phyloP scores from a whole-genome alignment of 2,888 invertebrate genomes.

The Sminthurinus aureus region DNA sequence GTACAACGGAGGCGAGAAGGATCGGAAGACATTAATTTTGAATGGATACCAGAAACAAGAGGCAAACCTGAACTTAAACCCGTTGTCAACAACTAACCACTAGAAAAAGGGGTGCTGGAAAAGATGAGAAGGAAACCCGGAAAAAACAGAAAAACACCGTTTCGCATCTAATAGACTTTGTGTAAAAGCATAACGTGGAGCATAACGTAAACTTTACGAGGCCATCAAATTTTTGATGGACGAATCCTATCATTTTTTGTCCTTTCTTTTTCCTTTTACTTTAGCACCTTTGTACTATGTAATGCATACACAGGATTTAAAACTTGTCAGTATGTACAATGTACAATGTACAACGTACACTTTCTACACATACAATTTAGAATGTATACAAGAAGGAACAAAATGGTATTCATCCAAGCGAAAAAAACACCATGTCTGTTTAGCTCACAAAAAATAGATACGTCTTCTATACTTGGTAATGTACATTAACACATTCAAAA shows the following conservation, averaged over 20 bases:
- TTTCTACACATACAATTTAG: neutral
- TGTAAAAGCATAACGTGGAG: neutral
- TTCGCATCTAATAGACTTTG: conserved; percentile 20
- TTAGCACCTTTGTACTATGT: neutral
- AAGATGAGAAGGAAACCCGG: neutral
- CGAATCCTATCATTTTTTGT: conserved; percentile 21
- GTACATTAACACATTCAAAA: neutral
- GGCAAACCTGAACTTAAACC: neutral
- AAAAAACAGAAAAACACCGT: conserved; percentile 8
- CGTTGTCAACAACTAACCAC: conserved; percentile 18
- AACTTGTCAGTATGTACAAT: neutral
- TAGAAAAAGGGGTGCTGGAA: neutral
- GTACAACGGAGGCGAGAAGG: too few relatives aligned
- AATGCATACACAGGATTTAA: neutral
- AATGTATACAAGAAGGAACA: too few relatives aligned
- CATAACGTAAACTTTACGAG: conserved; percentile 36
- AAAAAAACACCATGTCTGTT: neutral
- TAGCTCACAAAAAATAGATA: neutral
- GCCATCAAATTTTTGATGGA: conserved; percentile 38
- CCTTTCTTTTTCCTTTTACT: conserved; percentile 8
- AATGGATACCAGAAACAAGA: conserved; percentile 31
- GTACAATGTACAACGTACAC: neutral
- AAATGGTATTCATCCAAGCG: neutral
- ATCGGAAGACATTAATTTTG: conserved; percentile 7
- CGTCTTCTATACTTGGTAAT: neutral